Conservation (phyloP, 1,140 invertebrate genomes). For the Drosophila burlai region DNA sequence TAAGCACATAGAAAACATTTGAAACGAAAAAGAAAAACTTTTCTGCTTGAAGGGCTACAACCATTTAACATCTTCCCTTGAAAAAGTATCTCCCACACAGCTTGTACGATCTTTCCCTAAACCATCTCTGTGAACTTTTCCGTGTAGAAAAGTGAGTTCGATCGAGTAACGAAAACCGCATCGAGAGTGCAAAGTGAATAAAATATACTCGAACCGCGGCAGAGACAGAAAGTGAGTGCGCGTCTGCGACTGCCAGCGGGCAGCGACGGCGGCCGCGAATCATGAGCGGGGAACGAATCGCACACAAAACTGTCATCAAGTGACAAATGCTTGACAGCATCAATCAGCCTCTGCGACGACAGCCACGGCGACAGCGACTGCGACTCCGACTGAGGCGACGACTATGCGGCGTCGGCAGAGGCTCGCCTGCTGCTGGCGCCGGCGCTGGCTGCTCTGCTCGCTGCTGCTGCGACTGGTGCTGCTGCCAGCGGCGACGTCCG, state of each 20-base stretch:
- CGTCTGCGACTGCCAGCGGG: conserved; percentile 12
- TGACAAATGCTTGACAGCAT: conserved; percentile 85
- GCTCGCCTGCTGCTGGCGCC: conserved; percentile 29
- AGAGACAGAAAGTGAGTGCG: conserved; percentile 21
- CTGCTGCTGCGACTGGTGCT: conserved; percentile 45
- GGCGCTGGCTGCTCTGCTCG: conserved; percentile 20
- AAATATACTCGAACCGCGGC: conserved; percentile 47
- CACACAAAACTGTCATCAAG: conserved; percentile 85
- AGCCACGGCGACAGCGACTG: conserved; percentile 25
- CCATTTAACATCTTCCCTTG: background rate
- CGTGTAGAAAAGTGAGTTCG: conserved; percentile 20
- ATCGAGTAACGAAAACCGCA: background rate
- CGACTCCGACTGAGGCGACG: conserved; percentile 30
- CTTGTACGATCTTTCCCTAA: background rate
- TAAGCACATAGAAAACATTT: no score
- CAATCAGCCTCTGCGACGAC: conserved; percentile 73
- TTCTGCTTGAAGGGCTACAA: background rate
- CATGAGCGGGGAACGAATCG: conserved; percentile 84
- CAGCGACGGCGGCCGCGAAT: conserved; percentile 56
- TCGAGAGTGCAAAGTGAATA: conserved; percentile 64
- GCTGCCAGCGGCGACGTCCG: conserved; percentile 55
- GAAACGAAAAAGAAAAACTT: no score
- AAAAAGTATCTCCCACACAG: background rate
- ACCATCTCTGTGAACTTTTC: background rate
- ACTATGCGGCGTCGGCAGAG: conserved; percentile 67